Evolutionary conservation across 1,140 invertebrate genomes (phyloP), one percentile per base, ranked within the genome.

Genomic region (Ceratina japonica): DNA sequence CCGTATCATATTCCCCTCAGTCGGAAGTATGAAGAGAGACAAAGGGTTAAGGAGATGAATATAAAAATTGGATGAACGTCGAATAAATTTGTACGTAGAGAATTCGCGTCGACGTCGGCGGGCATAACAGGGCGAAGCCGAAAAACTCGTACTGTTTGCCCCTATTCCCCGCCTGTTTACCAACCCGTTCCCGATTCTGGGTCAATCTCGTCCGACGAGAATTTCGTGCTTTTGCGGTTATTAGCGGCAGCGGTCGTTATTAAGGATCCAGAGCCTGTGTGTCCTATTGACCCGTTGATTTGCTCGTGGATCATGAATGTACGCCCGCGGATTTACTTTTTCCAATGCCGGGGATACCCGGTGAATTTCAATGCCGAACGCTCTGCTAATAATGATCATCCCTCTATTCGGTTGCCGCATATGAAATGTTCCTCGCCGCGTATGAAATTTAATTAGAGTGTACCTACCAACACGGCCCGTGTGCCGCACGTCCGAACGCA

Each of bases 201-300:
- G 72, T 76, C 81, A 76, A 65, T 54, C 71, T 64, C 66, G 54
- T 24, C 54, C 20, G 59, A 66, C 74, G 74, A 65, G 76, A 64
- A 73, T 72, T 79, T 79, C 70, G 69, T 65, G 68, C 76, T 79
- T 79, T 65, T 73, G 76, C 69, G 76, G 76, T 72, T 79, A 73
- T 79, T 79, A 79, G 76, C 22, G 61, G 70, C 31, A 15, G 62
- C 61, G 69, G 61, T 73, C 61, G 61, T 64, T 64, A 79, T 79
- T 79, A 79, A 79, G 52, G 61, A 79, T 79, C 64, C 69, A 79
- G 37, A 27, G 49, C 56, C 27, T n/a, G n/a, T 37, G 37, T 37
- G 37, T 51, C 31, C 70, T 73, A 51, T 65, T 79, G 62, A 20
- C 22, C 54, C 52, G 22, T 4, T 0, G 66, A 63, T 71, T 20